These are phyloP conservation scores for Scaptomyza pallida DNA, from an alignment of 1,140 invertebrate genomes.

Conservation along the genomic window DNA sequence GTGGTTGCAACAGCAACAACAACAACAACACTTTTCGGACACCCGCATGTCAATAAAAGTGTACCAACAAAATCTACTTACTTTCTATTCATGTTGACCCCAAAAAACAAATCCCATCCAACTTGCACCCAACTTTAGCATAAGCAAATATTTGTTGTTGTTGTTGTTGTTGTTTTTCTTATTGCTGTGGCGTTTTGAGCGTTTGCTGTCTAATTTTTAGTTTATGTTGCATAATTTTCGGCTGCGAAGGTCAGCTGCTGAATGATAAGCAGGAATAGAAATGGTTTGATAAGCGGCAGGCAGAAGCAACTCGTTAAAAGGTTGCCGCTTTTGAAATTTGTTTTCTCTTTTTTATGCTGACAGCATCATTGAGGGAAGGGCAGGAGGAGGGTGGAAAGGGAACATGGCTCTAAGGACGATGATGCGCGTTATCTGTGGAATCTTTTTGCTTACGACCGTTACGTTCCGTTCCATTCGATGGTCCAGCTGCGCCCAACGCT, in stretches of 20 bases:
- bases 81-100: not conserved
- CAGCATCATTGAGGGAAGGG: conserved; percentile 26
- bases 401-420: conserved; percentile 9
- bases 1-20: conserved; percentile 40
- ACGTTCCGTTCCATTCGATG: not conserved
- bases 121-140: not conserved
- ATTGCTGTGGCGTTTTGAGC: not conserved
- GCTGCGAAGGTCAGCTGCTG: conserved; percentile 29
- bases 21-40: not conserved
- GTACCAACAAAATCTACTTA: conserved; percentile 10
- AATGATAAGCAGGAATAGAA: conserved; percentile 21
- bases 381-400: too few species aligned
- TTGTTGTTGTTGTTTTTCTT: conserved; percentile 26
- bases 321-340: conserved; percentile 26
- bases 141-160: conserved; percentile 36
- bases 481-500: not conserved
- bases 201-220: conserved; percentile 73
- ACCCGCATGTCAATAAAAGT: conserved; percentile 42
- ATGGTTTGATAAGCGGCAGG: not conserved
- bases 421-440: conserved; percentile 30
- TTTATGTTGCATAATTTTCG: conserved; percentile 77
- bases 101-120: too few species aligned
- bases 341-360: conserved; percentile 37
- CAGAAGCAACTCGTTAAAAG: conserved; percentile 8
- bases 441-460: conserved; percentile 16